These are phyloP conservation scores for Bufo gargarizans DNA, from an alignment of 2,113 vertebrate species.

Conservation along the genomic window DNA sequence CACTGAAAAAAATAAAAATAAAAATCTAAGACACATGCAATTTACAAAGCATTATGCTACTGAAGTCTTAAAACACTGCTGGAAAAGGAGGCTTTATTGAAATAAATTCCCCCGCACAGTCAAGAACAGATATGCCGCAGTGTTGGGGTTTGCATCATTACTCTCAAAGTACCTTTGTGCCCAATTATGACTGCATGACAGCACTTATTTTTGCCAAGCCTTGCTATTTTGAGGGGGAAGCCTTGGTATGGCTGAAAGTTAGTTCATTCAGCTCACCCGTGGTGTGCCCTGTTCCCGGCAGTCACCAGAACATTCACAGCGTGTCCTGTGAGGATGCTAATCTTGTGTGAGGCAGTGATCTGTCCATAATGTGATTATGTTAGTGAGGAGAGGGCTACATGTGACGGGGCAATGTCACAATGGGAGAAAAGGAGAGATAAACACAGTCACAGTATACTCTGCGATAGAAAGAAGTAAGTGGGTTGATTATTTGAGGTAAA, in stretches of 20 bases:
- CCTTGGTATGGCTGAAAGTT: background rate
- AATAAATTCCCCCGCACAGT: background rate
- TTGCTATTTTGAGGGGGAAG: background rate
- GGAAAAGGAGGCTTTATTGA: background rate
- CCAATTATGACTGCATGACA: background rate
- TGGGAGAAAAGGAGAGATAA: background rate
- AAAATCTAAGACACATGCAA: background rate
- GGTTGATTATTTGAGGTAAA: no score
- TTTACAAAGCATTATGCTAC: background rate
- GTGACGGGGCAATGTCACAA: constrained; percentile 8
- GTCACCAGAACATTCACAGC: background rate
- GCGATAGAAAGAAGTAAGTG: no score
- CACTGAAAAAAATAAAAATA: no score
- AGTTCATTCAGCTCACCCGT: background rate
- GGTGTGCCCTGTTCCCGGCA: background rate
- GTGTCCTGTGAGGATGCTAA: constrained; percentile 5
- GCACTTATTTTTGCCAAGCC: background rate
- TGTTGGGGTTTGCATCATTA: background rate
- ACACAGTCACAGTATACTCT: background rate
- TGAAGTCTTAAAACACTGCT: background rate
- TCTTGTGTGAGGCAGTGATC: constrained; percentile 9
- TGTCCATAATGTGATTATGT: constrained; percentile 26
- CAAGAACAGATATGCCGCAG: background rate
- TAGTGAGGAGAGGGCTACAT: background rate
- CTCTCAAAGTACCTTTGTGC: background rate